Conservation (phyloP, 2,113 vertebrate species). For the Strix aluco region DNA sequence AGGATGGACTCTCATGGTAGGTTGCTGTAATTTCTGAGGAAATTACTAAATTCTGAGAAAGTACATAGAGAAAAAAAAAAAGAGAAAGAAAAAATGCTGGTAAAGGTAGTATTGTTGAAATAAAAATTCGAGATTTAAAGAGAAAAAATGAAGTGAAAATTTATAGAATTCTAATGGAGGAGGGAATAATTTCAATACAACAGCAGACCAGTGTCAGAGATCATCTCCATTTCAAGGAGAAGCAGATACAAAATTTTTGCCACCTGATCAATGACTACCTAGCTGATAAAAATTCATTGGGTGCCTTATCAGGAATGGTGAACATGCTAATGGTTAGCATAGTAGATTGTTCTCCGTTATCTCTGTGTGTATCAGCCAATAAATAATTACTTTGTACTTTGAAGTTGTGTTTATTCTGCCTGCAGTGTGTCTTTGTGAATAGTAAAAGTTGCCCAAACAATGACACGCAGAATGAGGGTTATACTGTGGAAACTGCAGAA, state of each 20-base stretch:
- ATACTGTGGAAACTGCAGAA: neutral
- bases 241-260: neutral
- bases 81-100: rapidly evolving
- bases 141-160: neutral
- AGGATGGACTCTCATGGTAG: neutral
- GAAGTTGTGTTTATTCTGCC: neutral
- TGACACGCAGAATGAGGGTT: neutral
- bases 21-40: neutral
- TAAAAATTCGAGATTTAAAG: neutral
- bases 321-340: neutral
- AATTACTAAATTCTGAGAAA: neutral
- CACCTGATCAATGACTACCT: neutral
- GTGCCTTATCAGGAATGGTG: neutral
- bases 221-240: neutral
- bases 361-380: neutral
- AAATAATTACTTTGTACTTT: neutral
- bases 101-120: neutral
- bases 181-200: neutral
- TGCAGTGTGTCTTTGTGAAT: neutral
- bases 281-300: neutral
- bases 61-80: neutral
- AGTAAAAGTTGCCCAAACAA: neutral
- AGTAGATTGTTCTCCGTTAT: neutral
- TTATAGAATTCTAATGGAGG: neutral
- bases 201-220: neutral